Evolutionary conservation across 1,140 invertebrate species (phyloP), one percentile per base, ranked within the genome.

Genomic region (Carcinoscorpius rotundicauda): DNA sequence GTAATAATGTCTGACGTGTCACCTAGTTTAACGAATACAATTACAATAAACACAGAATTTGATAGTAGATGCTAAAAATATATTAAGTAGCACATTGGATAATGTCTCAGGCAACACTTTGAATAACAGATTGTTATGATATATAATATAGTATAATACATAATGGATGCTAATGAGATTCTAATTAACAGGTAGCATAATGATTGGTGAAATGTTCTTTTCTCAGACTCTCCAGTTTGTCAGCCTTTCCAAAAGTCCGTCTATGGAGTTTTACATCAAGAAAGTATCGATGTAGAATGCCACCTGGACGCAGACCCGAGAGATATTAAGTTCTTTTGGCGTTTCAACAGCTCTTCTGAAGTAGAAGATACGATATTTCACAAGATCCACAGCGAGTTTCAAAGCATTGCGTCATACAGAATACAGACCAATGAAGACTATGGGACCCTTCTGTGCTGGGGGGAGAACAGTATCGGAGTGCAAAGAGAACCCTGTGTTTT

Each of bases 321-420:
- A 6, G 76, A 83, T 6, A 29, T 48, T 9, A 62, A 87, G 6
- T 80, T 81, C 63, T 93, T 93, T 76, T 85, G 86, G 68, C 93
- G 91, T 91, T 90, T 87, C 4, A 93, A 94, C 79, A 93, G 93
- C 78, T 93, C 91, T 75, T 91, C 90, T 3, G 88, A 88, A 0
- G 90, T 92, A 73, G 89, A 84, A 67, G 86, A 89, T 70, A 87
- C 91, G 8, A 58, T 59, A 6, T 65, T 56, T 50, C 63, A 55
- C 58, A 64, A 48, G 58, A 58, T 29, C 48, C 48, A 60, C 86
- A 6, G 10, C 62, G 4, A 49, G 11, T 64, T 3, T 64, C 48
- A n/a, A n/a, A 68, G 57, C n/a, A 62, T 51, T 56, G 51, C 68
- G 3, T 60, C 51, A 55, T 71, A 72, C 63, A 65, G 62, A 52